Conservation (phyloP, 2,113 vertebrate species). For the Corythornis vintsioides region DNA sequence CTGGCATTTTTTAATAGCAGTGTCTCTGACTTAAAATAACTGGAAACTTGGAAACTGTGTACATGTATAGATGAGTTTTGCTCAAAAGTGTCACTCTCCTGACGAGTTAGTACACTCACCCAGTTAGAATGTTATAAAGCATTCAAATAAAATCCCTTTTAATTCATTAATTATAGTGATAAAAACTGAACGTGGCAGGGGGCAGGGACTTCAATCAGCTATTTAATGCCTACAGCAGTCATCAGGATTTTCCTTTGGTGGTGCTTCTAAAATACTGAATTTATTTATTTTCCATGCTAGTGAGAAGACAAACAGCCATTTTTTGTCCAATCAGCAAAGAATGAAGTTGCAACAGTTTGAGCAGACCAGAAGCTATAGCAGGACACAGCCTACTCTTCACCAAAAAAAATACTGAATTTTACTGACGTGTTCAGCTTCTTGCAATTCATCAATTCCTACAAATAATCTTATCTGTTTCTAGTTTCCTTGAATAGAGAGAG, state of each 20-base stretch:
- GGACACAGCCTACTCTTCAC: neutral
- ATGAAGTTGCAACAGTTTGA: neutral
- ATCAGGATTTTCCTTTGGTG: slow-evolving; percentile 7
- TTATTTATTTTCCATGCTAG: neutral
- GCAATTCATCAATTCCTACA: neutral
- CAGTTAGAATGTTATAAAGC: neutral
- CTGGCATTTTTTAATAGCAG: neutral
- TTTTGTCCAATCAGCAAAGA: neutral
- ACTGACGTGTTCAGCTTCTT: neutral
- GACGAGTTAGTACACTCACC: neutral
- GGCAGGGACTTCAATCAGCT: slow-evolving; percentile 11
- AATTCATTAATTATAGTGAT: neutral
- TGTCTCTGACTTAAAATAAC: neutral
- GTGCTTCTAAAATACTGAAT: neutral
- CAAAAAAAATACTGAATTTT: neutral
- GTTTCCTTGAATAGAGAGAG: neutral
- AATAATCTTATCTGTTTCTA: neutral
- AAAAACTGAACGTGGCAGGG: neutral
- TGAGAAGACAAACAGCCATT: neutral
- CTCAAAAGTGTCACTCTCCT: neutral
- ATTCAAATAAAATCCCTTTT: neutral
- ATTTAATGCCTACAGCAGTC: neutral
- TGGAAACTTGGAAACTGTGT: neutral
- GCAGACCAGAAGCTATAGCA: neutral
- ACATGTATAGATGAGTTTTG: neutral